phyloP scores from a whole-genome alignment of 2,888 invertebrate genomes.

The Perizoma affinitatum region DNA sequence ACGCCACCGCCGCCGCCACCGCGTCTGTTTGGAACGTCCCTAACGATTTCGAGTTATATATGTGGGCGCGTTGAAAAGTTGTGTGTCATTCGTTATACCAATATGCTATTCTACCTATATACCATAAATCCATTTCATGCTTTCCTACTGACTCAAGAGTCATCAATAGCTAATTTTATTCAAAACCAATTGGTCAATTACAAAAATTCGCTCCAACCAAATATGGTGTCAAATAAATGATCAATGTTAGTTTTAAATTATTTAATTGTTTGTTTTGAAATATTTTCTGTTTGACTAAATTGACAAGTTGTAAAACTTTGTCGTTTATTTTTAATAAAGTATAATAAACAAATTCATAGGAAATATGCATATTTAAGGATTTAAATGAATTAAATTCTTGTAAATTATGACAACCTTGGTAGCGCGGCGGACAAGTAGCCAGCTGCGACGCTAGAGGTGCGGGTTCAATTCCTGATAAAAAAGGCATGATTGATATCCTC shows the following conservation, averaged over 20 bases:
- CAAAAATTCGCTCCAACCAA: slow-evolving; percentile 29
- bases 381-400: too few relatives aligned
- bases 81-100: too few relatives aligned
- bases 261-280: slow-evolving; percentile 30
- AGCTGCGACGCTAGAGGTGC: too few relatives aligned
- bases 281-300: slow-evolving; percentile 37
- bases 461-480: too few relatives aligned
- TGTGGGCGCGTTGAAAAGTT: too few relatives aligned
- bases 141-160: slow-evolving; percentile 2
- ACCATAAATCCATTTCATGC: background rate
- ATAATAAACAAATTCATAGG: slow-evolving; percentile 12
- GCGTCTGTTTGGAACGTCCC: too few relatives aligned
- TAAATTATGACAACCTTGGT: too few relatives aligned
- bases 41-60: too few relatives aligned
- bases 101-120: too few relatives aligned
- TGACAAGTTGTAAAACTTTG: slow-evolving; percentile 38
- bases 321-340: slow-evolving; percentile 35
- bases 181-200: slow-evolving; percentile 27
- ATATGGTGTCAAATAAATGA: slow-evolving; percentile 37
- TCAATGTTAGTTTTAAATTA: slow-evolving; percentile 25
- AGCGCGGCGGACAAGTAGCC: too few relatives aligned
- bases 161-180: slow-evolving; percentile 13
- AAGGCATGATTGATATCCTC: too few relatives aligned
- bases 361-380: slow-evolving; percentile 5
- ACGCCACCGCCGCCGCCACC: too few relatives aligned